These are phyloP conservation scores for Mormyrus lacerda DNA, from an alignment of 2,113 vertebrate species.

Conservation along the genomic window DNA sequence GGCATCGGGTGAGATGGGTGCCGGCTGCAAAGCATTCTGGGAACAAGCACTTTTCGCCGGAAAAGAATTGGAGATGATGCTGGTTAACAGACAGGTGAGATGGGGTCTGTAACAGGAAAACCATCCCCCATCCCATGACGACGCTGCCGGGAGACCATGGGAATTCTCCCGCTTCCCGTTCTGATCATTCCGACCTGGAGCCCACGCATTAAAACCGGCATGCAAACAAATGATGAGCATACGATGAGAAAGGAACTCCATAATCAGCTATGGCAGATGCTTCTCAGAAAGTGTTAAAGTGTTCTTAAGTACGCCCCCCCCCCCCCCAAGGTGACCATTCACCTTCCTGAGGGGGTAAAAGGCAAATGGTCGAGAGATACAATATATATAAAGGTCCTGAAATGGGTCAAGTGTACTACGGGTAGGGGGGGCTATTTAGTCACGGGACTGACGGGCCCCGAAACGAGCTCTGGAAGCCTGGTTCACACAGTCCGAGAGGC, in stretches of 20 bases:
- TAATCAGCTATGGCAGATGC: background rate
- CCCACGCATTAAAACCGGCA: background rate
- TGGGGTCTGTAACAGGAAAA: background rate
- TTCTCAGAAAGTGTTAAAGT: background rate
- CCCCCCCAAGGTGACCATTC: background rate
- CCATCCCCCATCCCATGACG: background rate
- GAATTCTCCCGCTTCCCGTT: background rate
- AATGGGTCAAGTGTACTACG: background rate
- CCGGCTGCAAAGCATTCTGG: background rate
- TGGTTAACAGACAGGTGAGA: background rate
- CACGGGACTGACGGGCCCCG: background rate
- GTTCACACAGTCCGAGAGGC: background rate
- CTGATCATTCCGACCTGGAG: background rate
- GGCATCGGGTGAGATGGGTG: background rate
- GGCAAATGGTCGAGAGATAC: background rate
- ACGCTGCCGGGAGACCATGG: background rate
- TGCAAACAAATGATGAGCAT: background rate
- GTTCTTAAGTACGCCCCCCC: background rate
- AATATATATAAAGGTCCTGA: background rate
- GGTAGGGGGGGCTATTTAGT: background rate
- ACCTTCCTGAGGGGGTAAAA: background rate
- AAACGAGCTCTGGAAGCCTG: background rate
- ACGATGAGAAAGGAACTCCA: background rate
- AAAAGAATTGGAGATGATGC: background rate
- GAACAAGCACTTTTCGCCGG: background rate